phyloP scores from a whole-genome alignment of 2,113 vertebrate species.

The Circaetus gallicus region DNA sequence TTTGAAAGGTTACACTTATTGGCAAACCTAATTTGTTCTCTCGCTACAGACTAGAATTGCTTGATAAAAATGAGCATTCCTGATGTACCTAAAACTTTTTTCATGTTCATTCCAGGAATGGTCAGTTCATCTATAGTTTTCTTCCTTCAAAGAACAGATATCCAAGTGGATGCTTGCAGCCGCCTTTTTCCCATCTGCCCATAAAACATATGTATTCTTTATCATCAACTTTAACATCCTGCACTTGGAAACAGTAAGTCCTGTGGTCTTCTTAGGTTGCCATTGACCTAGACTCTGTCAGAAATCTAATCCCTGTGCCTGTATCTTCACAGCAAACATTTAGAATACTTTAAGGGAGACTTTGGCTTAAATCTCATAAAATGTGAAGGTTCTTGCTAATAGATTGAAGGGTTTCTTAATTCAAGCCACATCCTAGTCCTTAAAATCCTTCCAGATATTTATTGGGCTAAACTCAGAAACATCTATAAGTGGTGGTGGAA shows the following conservation, averaged over 20 bases:
- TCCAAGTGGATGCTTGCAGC: not conserved
- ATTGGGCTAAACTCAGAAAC: not conserved
- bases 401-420: not conserved
- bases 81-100: not conserved
- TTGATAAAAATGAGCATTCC: not conserved
- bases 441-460: not conserved
- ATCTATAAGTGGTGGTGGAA: not conserved
- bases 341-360: not conserved
- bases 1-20: not conserved
- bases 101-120: not conserved
- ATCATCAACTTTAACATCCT: not conserved
- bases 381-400: not conserved
- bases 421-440: not conserved
- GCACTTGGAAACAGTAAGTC: not conserved
- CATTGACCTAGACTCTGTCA: not conserved
- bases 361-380: not conserved
- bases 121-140: not conserved
- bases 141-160: not conserved
- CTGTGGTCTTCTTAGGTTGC: not conserved
- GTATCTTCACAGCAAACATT: not conserved
- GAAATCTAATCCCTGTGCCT: not conserved
- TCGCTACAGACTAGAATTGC: not conserved
- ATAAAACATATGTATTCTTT: not conserved
- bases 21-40: not conserved
- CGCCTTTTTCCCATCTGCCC: not conserved